These are phyloP conservation scores for Hydropsyche tenuis DNA, from an alignment of 1,140 invertebrate genomes.

Conservation along the genomic window DNA sequence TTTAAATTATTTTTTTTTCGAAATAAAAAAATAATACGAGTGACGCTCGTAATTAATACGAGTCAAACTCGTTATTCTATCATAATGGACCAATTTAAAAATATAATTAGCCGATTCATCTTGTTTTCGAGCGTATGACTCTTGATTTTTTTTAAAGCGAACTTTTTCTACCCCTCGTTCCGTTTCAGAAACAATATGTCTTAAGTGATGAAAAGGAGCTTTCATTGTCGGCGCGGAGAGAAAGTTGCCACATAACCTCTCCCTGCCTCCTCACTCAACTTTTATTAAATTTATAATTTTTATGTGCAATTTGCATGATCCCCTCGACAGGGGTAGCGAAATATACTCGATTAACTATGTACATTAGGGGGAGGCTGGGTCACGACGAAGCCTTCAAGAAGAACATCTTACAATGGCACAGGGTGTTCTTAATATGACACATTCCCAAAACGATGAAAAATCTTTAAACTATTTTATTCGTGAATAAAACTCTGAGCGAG, in stretches of 20 bases:
- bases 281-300: slow-evolving; percentile 48
- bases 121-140: neutral
- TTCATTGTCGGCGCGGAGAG: slow-evolving; percentile 23
- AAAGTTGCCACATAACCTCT: slow-evolving; percentile 35
- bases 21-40: no score
- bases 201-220: slow-evolving; percentile 39
- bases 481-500: no score
- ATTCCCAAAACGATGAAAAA: no score
- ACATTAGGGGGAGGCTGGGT: slow-evolving; percentile 12
- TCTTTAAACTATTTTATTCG: no score
- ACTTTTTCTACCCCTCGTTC: slow-evolving; percentile 2
- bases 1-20: no score
- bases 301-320: slow-evolving; percentile 45
- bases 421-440: no score
- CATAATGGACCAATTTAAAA: no score
- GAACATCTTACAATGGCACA: no score
- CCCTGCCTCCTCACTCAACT: slow-evolving; percentile 27
- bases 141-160: neutral
- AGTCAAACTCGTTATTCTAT: no score
- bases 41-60: no score
- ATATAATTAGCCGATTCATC: neutral
- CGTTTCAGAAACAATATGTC: slow-evolving; percentile 36
- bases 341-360: slow-evolving; percentile 45
- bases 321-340: slow-evolving; percentile 18
- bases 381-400: no score